phyloP scores from a whole-genome alignment of 2,888 invertebrate genomes.

The Plagodis dolabraria region DNA sequence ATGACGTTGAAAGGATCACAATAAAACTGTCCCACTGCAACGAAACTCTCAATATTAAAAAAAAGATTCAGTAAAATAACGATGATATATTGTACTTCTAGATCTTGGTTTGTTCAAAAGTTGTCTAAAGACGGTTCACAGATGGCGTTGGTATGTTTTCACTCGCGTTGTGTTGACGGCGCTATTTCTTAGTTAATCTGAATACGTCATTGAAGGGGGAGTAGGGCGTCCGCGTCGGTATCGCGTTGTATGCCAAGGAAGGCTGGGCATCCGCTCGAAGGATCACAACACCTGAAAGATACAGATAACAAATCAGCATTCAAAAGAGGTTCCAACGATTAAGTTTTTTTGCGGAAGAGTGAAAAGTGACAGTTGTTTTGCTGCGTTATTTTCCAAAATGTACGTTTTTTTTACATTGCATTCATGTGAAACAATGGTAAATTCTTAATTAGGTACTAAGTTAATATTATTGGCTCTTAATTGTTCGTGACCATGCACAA shows the following conservation, averaged over 20 bases:
- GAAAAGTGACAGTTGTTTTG: too few species aligned
- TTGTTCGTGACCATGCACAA: too few species aligned
- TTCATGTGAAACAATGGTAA: too few species aligned
- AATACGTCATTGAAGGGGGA: slow-evolving; percentile 80
- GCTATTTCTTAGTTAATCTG: slow-evolving; percentile 62
- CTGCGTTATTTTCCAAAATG: too few species aligned
- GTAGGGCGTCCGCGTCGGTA: slow-evolving; percentile 77
- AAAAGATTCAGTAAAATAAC: slow-evolving; percentile 13
- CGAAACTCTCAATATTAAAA: slow-evolving; percentile 23
- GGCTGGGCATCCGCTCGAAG: slow-evolving; percentile 90
- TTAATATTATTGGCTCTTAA: too few species aligned
- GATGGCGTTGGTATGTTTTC: slow-evolving; percentile 52
- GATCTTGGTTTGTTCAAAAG: slow-evolving; percentile 47
- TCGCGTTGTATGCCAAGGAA: slow-evolving; percentile 72
- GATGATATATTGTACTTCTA: slow-evolving; percentile 60
- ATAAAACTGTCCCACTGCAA: slow-evolving; percentile 18
- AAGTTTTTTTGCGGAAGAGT: too few species aligned
- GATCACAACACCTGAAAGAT: slow-evolving; percentile 89
- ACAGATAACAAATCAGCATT: slow-evolving; percentile 6
- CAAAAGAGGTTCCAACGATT: neutral
- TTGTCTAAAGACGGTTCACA: slow-evolving; percentile 34
- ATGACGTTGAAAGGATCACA: slow-evolving; percentile 1
- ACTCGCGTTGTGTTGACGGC: slow-evolving; percentile 45
- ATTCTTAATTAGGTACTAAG: too few species aligned
- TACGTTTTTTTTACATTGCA: too few species aligned